Base-by-base conservation (phyloP, 2,888 invertebrate species). In the Sarcophaga rosellei region DNA sequence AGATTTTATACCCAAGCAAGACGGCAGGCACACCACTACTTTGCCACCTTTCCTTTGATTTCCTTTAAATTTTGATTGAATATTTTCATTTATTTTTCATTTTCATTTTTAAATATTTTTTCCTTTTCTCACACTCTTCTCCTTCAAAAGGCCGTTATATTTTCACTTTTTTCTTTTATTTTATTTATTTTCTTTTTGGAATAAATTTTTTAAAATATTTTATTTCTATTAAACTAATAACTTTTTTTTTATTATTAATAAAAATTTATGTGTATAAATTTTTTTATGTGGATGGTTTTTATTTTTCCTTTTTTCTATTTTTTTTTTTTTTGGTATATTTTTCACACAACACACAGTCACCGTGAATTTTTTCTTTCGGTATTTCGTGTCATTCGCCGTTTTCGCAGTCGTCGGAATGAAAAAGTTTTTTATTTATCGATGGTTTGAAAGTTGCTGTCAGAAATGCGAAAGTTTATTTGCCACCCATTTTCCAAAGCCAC, bases 401-500 rank as follows among this genome's bases (percentile, higher is more conserved):
- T 88, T 88, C 88, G 88, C 91, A 90, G 90, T 92, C 92, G 92
- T 92, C 92, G 92, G 92, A 92, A 92, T 92, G 92, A 92, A 93
- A 92, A 92, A 92, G 91, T 92, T 92, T 90, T 93, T 92, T 93
- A 93, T 93, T 93, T 93, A 92, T 93, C 92, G 93, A 84, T 86
- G 91, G 89, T 87, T 87, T 88, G 90, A 91, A 91, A 91, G 90
- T 89, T 90, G 91, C 90, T 90, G 91, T 89, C 90, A 91, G 90
- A 84, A 53, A 86, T 89, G 90, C 89, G 90, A 91, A 90, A 90
- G 90, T 91, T 91, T 90, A 90, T 89, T 88, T 90, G 90, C 90
- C 90, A 89, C 89, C 90, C 90, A 89, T 89, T 88, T 89, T 88
- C 86, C 84, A 45, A 85, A 88, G 72, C 83, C 75, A 86, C 82